Conservation (phyloP, 1,140 invertebrate genomes). For the Leptopilina clavipes region DNA sequence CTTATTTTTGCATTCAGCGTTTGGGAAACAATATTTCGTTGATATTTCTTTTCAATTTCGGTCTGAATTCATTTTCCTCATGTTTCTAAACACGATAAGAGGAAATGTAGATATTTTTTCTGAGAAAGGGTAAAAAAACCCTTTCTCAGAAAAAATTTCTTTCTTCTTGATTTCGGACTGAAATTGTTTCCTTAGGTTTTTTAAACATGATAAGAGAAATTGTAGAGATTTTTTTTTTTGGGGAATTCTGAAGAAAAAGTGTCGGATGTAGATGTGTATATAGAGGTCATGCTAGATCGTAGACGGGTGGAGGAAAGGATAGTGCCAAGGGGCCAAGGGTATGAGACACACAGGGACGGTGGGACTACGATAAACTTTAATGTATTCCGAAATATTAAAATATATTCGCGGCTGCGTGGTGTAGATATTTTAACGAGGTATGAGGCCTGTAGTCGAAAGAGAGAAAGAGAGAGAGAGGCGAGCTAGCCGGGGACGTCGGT, state of each 20-base stretch:
- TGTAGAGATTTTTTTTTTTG: too few species aligned
- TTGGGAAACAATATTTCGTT: too few species aligned
- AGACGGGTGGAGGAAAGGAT: neutral
- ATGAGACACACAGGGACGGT: neutral
- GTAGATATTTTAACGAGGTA: slow-evolving; percentile 72
- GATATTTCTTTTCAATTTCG: too few species aligned
- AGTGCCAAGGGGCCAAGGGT: neutral
- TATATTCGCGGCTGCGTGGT: slow-evolving; percentile 70
- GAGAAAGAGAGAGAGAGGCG: slow-evolving; percentile 41
- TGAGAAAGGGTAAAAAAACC: too few species aligned
- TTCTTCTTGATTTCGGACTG: too few species aligned
- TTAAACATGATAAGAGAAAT: neutral
- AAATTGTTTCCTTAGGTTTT: too few species aligned
- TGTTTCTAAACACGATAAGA: too few species aligned
- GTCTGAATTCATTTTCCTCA: too few species aligned
- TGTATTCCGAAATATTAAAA: slow-evolving; percentile 75
- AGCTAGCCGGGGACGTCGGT: slow-evolving; percentile 57
- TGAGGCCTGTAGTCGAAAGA: slow-evolving; percentile 51
- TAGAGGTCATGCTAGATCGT: neutral
- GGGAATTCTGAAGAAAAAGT: neutral
- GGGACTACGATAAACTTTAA: slow-evolving; percentile 72
- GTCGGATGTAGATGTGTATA: neutral
- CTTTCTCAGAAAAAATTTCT: too few species aligned
- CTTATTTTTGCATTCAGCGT: too few species aligned
- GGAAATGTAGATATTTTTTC: too few species aligned